Conservation (phyloP, 1,140 invertebrate species). For the Nephila pilipes region DNA sequence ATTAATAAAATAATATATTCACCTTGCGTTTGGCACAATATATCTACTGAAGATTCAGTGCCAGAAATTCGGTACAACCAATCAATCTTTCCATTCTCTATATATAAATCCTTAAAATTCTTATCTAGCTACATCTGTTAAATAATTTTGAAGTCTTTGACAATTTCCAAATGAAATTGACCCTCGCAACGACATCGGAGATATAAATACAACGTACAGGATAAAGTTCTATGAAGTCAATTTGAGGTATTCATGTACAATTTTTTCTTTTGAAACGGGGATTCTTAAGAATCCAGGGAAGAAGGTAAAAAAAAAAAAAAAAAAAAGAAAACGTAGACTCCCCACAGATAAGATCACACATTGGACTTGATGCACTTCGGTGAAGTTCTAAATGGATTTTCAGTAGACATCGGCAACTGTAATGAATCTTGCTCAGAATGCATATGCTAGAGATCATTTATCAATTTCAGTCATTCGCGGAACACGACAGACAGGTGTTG, state of each 20-base stretch:
- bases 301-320: not conserved
- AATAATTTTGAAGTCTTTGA: no score
- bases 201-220: not conserved
- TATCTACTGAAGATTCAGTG: no score
- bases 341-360: constrained; percentile 65
- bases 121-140: no score
- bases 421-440: constrained; percentile 68
- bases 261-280: not conserved
- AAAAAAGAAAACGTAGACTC: not conserved
- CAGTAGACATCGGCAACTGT: constrained; percentile 49
- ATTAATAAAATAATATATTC: no score
- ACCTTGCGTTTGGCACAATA: no score
- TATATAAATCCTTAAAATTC: no score
- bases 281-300: constrained; percentile 1
- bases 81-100: no score
- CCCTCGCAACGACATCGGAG: not conserved
- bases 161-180: not conserved
- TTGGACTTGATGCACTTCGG: constrained; percentile 34
- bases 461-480: constrained; percentile 64
- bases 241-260: not conserved
- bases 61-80: no score
- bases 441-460: constrained; percentile 65
- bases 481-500: constrained; percentile 60
- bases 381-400: constrained; percentile 71
- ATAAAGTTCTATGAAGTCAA: not conserved